Conservation (phyloP, 2,113 vertebrate genomes). For the Ardeotis arabs region DNA sequence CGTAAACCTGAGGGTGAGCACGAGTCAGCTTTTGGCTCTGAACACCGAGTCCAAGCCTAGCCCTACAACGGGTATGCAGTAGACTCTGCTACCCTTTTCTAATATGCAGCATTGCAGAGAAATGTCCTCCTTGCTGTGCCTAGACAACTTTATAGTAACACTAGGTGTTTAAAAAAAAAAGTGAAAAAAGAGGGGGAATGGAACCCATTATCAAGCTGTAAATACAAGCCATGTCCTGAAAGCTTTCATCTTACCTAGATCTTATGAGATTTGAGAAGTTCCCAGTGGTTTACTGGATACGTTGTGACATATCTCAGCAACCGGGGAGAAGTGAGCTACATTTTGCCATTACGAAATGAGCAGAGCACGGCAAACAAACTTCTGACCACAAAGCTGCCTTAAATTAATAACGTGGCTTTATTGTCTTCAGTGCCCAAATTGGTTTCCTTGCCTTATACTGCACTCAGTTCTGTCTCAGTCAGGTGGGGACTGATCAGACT, state of each 20-base stretch:
- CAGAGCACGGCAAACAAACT: not conserved
- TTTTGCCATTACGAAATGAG: not conserved
- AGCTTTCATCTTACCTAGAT: not conserved
- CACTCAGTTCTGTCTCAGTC: not conserved
- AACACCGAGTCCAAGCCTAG: not conserved
- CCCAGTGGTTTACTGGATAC: not conserved
- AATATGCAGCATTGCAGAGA: not conserved
- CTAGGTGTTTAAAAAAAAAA: not conserved
- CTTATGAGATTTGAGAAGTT: not conserved
- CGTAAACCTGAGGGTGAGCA: not conserved
- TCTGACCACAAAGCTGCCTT: not conserved
- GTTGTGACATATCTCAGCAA: not conserved
- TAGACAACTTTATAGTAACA: not conserved
- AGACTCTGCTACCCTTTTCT: not conserved
- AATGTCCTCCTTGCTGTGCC: not conserved
- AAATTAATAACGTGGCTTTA: not conserved
- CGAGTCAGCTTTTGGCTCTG: not conserved
- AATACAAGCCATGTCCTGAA: not conserved
- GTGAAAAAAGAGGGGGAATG: fast-evolving
- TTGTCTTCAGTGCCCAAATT: not conserved
- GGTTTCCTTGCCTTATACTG: not conserved
- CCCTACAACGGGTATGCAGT: not conserved
- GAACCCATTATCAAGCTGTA: not conserved
- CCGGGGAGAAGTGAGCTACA: not conserved
- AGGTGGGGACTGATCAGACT: not conserved